A percentile compares a stretch with the other conserved stretches of the same genome.
Evolutionary conservation across 2,797 vertebrate genomes (phyloP).

Genomic region (Scleropages formosus): DNA sequence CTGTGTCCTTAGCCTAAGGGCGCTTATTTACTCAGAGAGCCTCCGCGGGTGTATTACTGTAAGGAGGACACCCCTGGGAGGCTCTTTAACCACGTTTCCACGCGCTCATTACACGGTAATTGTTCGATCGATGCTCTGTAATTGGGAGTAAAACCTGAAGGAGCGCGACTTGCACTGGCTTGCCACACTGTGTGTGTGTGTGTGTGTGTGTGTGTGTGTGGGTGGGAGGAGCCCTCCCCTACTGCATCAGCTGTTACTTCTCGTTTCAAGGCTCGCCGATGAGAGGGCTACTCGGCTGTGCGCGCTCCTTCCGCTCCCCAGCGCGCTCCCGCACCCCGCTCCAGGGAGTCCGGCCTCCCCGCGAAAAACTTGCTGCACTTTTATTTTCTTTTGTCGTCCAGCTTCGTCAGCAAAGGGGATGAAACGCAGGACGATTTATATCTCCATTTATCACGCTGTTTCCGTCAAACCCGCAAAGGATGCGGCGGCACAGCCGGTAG

Average conservation of each 20-base stretch:
- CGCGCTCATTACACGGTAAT: constrained; percentile 13
- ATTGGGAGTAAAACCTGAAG: not conserved
- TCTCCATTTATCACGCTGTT: too few species aligned
- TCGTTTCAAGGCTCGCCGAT: constrained; percentile 76
- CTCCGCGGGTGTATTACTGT: constrained; percentile 35
- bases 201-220: too few species aligned
- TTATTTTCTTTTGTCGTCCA: too few species aligned
- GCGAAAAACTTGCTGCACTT: too few species aligned
- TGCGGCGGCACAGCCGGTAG: too few species aligned
- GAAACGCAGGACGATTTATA: too few species aligned
- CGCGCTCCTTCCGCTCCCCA: constrained; percentile 59
- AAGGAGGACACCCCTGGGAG: constrained; percentile 12
- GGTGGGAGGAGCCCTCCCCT: constrained; percentile 46
- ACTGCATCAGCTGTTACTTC: constrained; percentile 71
- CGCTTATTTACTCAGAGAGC: constrained; percentile 12
- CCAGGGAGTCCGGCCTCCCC: too few species aligned
- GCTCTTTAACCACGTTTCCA: not conserved
- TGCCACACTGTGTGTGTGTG: too few species aligned
- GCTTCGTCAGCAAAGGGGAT: too few species aligned
- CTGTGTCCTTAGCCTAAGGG: constrained; percentile 38
- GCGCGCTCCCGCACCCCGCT: constrained; percentile 47
- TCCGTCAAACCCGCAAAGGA: too few species aligned
- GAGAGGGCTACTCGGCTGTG: too few species aligned
- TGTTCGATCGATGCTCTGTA: constrained; percentile 4
- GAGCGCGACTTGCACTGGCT: not conserved